Conservation (phyloP, 1,140 invertebrate genomes). For the Eufriesea mexicana region DNA sequence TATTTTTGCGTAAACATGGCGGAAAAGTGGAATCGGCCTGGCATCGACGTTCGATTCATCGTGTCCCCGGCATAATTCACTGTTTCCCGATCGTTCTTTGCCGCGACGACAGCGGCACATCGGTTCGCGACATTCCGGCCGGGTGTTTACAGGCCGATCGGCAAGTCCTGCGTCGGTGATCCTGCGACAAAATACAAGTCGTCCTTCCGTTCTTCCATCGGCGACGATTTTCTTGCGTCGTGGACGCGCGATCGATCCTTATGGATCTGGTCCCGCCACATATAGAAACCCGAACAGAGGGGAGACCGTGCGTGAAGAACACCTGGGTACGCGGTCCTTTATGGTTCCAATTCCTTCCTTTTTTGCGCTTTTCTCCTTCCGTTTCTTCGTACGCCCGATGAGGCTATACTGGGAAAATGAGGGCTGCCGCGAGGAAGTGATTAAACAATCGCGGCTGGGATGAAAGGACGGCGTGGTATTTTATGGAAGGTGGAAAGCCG, state of each 20-base stretch:
- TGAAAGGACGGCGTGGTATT: not conserved
- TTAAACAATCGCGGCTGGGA: not conserved
- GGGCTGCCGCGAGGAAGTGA: not conserved
- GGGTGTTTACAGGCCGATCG: slow-evolving; percentile 42
- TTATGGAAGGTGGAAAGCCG: not conserved
- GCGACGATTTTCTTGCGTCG: slow-evolving; percentile 30
- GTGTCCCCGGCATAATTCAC: slow-evolving; percentile 39
- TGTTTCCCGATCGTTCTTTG: not conserved
- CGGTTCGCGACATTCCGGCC: slow-evolving; percentile 32
- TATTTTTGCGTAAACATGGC: slow-evolving; percentile 24
- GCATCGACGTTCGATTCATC: slow-evolving; percentile 31
- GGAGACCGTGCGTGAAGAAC: slow-evolving; percentile 7
- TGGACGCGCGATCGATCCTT: slow-evolving; percentile 34
- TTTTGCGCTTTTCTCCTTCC: too few relatives aligned
- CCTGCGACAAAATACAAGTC: slow-evolving; percentile 42
- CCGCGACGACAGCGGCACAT: not conserved
- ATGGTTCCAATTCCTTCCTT: slow-evolving; percentile 1
- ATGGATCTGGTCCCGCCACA: slow-evolving; percentile 25
- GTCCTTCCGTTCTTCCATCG: slow-evolving; percentile 46
- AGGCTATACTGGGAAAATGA: too few relatives aligned
- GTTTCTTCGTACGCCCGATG: not conserved
- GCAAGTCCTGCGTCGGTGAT: not conserved
- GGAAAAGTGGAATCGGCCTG: slow-evolving; percentile 7
- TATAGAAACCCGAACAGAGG: slow-evolving; percentile 36
- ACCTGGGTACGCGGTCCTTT: slow-evolving; percentile 34